Base-by-base conservation (phyloP, 23 tunicate genomes). In the Halocynthia roretzi region DNA sequence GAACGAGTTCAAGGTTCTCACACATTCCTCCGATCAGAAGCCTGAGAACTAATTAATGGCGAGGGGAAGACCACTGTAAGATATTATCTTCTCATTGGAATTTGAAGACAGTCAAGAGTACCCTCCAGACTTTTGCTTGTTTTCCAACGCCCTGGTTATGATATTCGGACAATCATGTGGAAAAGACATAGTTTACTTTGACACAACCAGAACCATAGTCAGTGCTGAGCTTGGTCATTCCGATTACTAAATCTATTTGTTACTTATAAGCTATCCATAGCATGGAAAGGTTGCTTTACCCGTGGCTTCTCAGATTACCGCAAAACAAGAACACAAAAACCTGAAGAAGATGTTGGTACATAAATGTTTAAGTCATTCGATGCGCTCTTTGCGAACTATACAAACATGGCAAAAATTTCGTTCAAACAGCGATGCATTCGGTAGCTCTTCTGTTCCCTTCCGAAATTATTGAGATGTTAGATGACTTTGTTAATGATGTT, bases 311-410 rank as follows among this genome's bases (percentile, higher is more conserved):
- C 73, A 50, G 52, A 62, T 6, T 79, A 73, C 5, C 52, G n/a
- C n/a, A n/a, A n/a, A 44, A 14, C 60, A 72, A 5, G 31, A 7
- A 12, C 64, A 23, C 2, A 8, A 62, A 11, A 80, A 82, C 52
- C 31, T 62, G 57, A 40, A 64, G 8, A 50, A 11, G 62, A 82
- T 80, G 5, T 7, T 73, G 11, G 80, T 82, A 6, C 80, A 72
- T 63, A 82, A 82, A 10, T 82, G 85, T 64, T 11, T 78, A 62
- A 78, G 82, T 61, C 82, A 78, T 52, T 66, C 82, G 31, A 65
- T 78, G 82, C 82, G 54, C 12, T 72, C 82, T 7, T 17, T 8
- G 7, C 31, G 66, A 78, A 52, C 51, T 65, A 17, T 82, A 82
- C 52, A 62, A 49, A 7, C n/a, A n/a, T n/a, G n/a, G n/a, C n/a